phyloP scores from a whole-genome alignment of 2,888 invertebrate genomes.

The Sminthurides aquaticus region DNA sequence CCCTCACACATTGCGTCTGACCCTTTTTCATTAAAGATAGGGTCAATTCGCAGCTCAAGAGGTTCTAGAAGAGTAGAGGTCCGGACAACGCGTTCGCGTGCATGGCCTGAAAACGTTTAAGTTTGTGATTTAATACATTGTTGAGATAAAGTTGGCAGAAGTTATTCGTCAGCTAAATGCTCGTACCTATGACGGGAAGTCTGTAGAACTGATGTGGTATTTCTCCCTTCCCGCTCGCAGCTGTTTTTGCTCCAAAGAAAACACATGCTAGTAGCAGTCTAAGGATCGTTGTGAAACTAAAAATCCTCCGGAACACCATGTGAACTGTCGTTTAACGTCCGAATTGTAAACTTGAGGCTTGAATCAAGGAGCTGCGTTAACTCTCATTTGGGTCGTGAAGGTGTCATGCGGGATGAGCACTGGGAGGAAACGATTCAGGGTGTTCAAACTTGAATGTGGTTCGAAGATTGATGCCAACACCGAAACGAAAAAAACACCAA shows the following conservation, averaged over 20 bases:
- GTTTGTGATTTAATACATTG: too few relatives aligned
- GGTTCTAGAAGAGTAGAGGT: constrained; percentile 17
- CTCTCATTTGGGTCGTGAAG: too few relatives aligned
- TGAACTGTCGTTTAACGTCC: not conserved
- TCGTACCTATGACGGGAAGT: constrained; percentile 17
- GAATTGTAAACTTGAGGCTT: not conserved
- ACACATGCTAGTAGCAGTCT: not conserved
- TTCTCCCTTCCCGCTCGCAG: not conserved
- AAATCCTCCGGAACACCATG: not conserved
- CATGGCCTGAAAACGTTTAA: not conserved
- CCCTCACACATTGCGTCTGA: constrained; percentile 28
- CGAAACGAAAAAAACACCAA: too few relatives aligned
- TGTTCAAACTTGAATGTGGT: too few relatives aligned
- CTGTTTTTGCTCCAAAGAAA: not conserved
- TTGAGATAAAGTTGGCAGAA: too few relatives aligned
- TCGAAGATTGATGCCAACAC: too few relatives aligned
- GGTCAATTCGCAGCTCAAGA: not conserved
- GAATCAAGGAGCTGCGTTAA: too few relatives aligned
- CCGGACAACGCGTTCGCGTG: not conserved
- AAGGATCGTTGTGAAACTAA: not conserved
- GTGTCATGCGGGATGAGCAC: too few relatives aligned
- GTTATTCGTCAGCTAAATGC: not conserved
- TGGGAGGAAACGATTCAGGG: too few relatives aligned
- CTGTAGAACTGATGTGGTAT: constrained; percentile 20
- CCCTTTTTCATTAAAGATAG: not conserved